phyloP scores from a whole-genome alignment of 2,113 vertebrate species.

The Microtus richardsoni region DNA sequence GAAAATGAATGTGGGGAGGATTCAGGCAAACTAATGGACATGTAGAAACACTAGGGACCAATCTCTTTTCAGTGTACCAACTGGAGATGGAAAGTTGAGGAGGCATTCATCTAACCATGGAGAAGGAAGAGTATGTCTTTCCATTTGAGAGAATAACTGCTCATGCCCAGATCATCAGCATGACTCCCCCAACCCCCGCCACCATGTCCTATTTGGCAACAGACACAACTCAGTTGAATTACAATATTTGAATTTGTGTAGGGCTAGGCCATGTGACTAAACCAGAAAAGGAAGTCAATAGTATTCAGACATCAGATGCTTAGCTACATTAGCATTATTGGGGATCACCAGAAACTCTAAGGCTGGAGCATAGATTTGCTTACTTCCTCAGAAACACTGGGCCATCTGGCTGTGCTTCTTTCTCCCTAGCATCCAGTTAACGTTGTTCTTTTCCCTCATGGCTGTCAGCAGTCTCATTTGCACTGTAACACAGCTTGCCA shows the following conservation, averaged over 20 bases:
- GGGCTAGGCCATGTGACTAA: neutral
- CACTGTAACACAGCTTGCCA: neutral
- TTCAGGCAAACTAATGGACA: neutral
- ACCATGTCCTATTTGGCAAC: neutral
- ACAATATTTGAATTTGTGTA: neutral
- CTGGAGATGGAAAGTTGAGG: neutral
- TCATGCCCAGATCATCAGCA: neutral
- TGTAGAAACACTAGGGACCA: neutral
- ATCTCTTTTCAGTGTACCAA: neutral
- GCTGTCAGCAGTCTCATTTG: neutral
- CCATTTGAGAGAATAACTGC: neutral
- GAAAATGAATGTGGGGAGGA: neutral
- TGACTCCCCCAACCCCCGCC: neutral
- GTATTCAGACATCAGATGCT: neutral
- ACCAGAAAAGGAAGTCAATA: neutral
- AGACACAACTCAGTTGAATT: neutral
- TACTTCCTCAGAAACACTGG: neutral
- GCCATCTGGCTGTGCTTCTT: neutral
- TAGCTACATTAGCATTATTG: neutral
- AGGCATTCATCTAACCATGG: neutral
- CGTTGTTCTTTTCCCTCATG: slow-evolving; percentile 1
- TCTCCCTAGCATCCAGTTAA: neutral
- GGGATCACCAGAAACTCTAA: neutral
- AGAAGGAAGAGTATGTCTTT: neutral
- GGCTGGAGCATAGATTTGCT: neutral